A percentile compares a stretch with the other conserved stretches of the same genome.
These are phyloP conservation scores for Polylopha cassiicola DNA, from an alignment of 2,888 invertebrate genomes.

Conservation along the genomic window DNA sequence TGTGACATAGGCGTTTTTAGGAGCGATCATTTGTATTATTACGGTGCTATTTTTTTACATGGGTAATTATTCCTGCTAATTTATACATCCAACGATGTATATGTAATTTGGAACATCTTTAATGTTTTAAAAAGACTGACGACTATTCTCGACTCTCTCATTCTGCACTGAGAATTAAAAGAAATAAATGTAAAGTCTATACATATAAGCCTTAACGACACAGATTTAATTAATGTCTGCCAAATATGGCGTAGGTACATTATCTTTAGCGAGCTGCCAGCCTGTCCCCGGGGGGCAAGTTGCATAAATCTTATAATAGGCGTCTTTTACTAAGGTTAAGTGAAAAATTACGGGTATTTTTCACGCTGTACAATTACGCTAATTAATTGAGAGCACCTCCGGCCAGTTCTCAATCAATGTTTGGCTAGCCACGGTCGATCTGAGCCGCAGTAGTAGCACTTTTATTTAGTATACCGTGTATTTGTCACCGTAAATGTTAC, in stretches of 20 bases:
- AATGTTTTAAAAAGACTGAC: too few relatives aligned
- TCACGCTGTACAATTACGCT: constrained; percentile 18
- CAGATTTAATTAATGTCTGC: constrained; percentile 10
- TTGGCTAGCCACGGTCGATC: constrained; percentile 14
- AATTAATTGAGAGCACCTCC: constrained; percentile 18
- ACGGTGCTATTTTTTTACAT: too few relatives aligned
- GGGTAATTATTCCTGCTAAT: too few relatives aligned
- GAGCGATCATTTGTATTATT: too few relatives aligned
- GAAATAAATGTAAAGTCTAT: too few relatives aligned
- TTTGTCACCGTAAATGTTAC: constrained; percentile 2
- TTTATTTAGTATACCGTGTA: background rate
- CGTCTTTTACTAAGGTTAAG: constrained; percentile 8
- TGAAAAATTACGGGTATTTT: constrained; percentile 15
- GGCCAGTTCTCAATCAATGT: constrained; percentile 17
- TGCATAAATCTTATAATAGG: constrained; percentile 27
- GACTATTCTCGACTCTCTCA: too few relatives aligned
- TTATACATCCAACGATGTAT: too few relatives aligned
- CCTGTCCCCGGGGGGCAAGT: constrained; percentile 22
- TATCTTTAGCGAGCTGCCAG: constrained; percentile 12
- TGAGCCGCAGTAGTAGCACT: background rate
- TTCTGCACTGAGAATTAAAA: too few relatives aligned
- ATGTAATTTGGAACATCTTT: too few relatives aligned
- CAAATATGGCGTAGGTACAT: constrained; percentile 7
- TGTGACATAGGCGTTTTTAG: too few relatives aligned
- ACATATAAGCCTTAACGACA: too few relatives aligned